Evolutionary conservation across 2,888 invertebrate species (phyloP).

Genomic region (Aproaerema taeniolella): DNA sequence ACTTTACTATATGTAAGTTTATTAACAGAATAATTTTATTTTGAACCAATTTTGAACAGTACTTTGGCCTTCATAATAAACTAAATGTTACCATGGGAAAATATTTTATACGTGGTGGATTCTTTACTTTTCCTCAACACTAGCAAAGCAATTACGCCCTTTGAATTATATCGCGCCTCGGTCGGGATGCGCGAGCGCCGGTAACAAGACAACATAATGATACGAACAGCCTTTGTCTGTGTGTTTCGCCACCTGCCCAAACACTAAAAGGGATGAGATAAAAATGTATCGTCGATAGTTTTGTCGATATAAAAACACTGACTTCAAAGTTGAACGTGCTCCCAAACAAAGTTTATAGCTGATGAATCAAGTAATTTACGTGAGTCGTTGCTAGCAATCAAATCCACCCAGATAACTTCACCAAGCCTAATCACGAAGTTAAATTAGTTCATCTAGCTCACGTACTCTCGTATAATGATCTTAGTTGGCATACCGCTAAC

Average conservation of each 20-base stretch:
- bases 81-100: slow-evolving; percentile 34
- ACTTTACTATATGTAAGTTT: no score
- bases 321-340: no score
- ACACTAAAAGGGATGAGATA: slow-evolving; percentile 45
- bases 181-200: slow-evolving; percentile 59
- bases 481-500: slow-evolving; percentile 14
- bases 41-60: no score
- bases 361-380: no score
- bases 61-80: no score
- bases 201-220: slow-evolving; percentile 77
- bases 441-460: slow-evolving; percentile 8
- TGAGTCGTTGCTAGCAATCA: no score
- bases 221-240: slow-evolving; percentile 67
- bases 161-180: slow-evolving; percentile 57
- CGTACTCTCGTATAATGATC: background rate
- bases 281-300: no score
- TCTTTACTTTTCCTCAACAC: slow-evolving; percentile 32
- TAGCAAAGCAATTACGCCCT: slow-evolving; percentile 63
- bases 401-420: no score
- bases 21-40: no score
- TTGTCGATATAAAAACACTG: slow-evolving; percentile 32
- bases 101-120: no score
- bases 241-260: slow-evolving; percentile 76
- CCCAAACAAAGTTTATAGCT: no score
- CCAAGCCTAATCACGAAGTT: background rate